Evolutionary conservation across 2,888 invertebrate species (phyloP).

Genomic region (Platycheirus rosarum): DNA sequence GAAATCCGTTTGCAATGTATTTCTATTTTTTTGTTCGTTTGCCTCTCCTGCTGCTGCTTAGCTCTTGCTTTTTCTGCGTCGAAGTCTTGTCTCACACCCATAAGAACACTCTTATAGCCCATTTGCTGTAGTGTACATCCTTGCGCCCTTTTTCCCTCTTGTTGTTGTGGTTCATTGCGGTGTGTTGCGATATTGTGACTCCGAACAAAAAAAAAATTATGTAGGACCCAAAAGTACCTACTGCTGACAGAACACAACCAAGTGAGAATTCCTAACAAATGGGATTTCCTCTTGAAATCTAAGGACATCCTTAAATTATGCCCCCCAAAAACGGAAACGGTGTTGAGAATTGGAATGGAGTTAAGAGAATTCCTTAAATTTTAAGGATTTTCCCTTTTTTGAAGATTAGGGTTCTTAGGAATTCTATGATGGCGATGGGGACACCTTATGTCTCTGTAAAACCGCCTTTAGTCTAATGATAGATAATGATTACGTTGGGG

Average conservation of each 20-base stretch:
- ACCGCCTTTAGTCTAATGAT: slow-evolving; percentile 48
- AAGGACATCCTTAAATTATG: slow-evolving; percentile 67
- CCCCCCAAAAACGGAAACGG: neutral
- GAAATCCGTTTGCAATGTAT: slow-evolving; percentile 51
- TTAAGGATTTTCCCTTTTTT: slow-evolving; percentile 43
- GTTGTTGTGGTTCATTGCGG: slow-evolving; percentile 50
- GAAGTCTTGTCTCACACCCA: slow-evolving; percentile 43
- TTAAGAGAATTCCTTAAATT: slow-evolving; percentile 38
- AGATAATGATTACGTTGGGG: slow-evolving; percentile 57
- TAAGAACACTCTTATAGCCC: slow-evolving; percentile 38
- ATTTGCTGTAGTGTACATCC: slow-evolving; percentile 50
- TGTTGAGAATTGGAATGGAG: neutral
- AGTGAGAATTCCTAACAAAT: slow-evolving; percentile 52
- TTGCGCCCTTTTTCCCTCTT: neutral
- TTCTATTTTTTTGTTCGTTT: slow-evolving; percentile 18
- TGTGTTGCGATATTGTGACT: slow-evolving; percentile 33
- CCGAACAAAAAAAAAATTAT: neutral
- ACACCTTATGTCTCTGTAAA: slow-evolving; percentile 55
- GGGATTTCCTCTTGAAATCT: slow-evolving; percentile 65
- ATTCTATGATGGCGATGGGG: slow-evolving; percentile 47
- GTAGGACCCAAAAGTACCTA: neutral
- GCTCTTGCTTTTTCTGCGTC: slow-evolving; percentile 29
- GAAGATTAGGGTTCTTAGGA: slow-evolving; percentile 56
- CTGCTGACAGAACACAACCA: slow-evolving; percentile 47
- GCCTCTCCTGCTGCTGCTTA: slow-evolving; percentile 8